Evolutionary conservation across 2,113 vertebrate genomes (phyloP).

Genomic region (Pungitius pungitius): DNA sequence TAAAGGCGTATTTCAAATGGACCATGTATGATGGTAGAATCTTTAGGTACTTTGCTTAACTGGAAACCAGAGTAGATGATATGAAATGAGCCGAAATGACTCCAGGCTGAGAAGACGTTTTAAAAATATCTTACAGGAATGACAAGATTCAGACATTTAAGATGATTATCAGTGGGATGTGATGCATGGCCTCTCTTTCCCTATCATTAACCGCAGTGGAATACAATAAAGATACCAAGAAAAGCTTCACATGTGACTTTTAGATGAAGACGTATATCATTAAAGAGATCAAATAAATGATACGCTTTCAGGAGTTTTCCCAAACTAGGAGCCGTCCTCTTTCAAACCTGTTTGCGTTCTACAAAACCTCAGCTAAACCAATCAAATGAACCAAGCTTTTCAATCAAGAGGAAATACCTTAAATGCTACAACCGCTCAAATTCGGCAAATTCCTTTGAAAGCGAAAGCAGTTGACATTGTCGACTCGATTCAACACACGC

Average conservation of each 20-base stretch:
- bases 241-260: conserved; percentile 32
- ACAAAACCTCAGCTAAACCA: neutral
- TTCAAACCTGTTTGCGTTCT: conserved; percentile 10
- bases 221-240: conserved; percentile 11
- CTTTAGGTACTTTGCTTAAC: conserved; percentile 34
- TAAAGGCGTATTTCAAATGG: conserved; percentile 65
- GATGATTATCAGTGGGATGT: conserved; percentile 43
- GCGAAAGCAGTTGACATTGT: neutral
- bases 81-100: neutral
- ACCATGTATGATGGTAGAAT: conserved; percentile 61
- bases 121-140: conserved; percentile 5
- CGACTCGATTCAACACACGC: conserved; percentile 13
- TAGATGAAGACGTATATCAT: conserved; percentile 55
- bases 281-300: conserved; percentile 29
- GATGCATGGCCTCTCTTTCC: conserved; percentile 9
- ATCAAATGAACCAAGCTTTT: neutral
- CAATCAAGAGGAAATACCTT: conserved; percentile 2
- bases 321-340: neutral
- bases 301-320: conserved; percentile 11
- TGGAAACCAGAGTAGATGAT: neutral
- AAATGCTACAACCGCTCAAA: conserved; percentile 2
- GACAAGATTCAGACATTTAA: conserved; percentile 33
- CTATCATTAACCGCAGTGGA: conserved; percentile 19
- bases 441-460: neutral
- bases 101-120: neutral